Evolutionary conservation across 2,888 invertebrate genomes (phyloP), one percentile per base, ranked within the genome.

Genomic region (Epinotia ramella): DNA sequence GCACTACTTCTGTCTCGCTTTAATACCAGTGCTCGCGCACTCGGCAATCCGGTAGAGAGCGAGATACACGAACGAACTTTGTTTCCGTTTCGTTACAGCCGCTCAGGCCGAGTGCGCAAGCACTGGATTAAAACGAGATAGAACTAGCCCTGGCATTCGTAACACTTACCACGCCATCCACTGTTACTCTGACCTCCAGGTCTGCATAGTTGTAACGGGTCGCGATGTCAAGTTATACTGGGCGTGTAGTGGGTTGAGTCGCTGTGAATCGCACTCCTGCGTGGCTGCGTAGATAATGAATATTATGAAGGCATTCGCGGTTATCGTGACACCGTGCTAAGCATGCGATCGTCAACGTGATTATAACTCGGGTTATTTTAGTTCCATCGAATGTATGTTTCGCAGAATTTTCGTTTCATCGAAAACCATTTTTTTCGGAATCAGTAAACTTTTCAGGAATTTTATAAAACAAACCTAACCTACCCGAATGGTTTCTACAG

Each of bases 11-110:
- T 13, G n/a, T 33, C 62, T 62, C 62, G 33, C 33, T 62, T 16
- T 33, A 28, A n/a, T 56, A 67, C 56, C 24, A 18, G 73, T 73
- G 70, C 74, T 12, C 57, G 69, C 33, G 74, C 74, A 69, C 74
- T 62, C 49, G 60, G 28, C n/a, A 40, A 9, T 40, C 9, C 40
- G 40, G 2, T 9, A 40, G 40, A 1, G 9, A 40, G 9, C 9
- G 7, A 40, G 9, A 40, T 9, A 40, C 40, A 40, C 7, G 2
- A 40, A 40, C 40, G 33, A 40, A 40, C 40, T 40, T 33, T 6
- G 33, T 6, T 33, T 33, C 7, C 33, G 33, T 33, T 33, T 33
- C 33, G 33, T 7, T 5, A 33, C 7, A 33, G 33, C 33, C 33
- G 33, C 33, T 33, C 33, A 33, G 33, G 33, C 33, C 33, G 33